These are phyloP conservation scores for Hybos culiciformis DNA, from an alignment of 2,888 invertebrate species.

Conservation along the genomic window DNA sequence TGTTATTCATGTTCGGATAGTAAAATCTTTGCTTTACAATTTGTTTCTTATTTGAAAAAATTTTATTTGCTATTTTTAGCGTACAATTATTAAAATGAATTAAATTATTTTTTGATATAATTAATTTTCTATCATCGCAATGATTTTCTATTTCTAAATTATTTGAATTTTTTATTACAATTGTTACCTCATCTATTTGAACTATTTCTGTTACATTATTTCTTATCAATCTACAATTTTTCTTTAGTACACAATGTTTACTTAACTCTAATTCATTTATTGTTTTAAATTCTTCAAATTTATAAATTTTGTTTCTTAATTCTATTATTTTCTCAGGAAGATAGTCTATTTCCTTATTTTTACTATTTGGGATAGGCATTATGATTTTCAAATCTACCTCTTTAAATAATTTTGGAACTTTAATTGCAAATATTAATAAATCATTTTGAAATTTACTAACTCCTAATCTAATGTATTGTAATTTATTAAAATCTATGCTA, in stretches of 20 bases:
- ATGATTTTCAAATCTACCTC: background rate
- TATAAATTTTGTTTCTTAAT: background rate
- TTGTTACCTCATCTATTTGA: background rate
- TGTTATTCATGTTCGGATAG: conserved; percentile 11
- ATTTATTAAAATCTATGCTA: background rate
- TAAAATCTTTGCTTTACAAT: conserved; percentile 5
- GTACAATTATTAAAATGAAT: conserved; percentile 8
- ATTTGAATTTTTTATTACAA: conserved; percentile 7
- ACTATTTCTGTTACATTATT: background rate
- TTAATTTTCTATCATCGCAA: conserved; percentile 7
- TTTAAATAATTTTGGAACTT: background rate
- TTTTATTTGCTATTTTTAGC: conserved; percentile 5
- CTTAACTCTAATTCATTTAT: background rate
- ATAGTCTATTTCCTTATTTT: background rate
- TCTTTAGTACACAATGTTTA: background rate
- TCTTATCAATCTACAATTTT: background rate
- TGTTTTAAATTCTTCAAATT: background rate
- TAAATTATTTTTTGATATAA: conserved; percentile 3
- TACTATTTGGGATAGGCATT: background rate
- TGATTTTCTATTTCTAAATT: conserved; percentile 3
- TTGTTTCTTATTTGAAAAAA: conserved; percentile 4
- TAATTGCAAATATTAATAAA: background rate
- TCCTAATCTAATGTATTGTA: background rate
- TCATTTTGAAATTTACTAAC: background rate
- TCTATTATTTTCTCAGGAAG: background rate